phyloP scores from a whole-genome alignment of 2,113 vertebrate species.

The rat (Rattus norvegicus) region DNA sequence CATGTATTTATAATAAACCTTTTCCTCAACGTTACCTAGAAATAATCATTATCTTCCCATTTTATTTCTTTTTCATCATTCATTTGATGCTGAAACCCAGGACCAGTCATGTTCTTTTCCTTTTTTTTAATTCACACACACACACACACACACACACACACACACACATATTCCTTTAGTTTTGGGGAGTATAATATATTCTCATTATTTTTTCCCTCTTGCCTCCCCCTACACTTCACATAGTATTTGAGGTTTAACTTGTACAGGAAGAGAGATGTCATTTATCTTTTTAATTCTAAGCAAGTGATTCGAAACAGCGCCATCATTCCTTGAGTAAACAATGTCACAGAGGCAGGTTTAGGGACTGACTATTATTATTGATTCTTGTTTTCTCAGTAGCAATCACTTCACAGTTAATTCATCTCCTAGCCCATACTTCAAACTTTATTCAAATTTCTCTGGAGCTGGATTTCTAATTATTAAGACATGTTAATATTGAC shows the following conservation, averaged over 20 bases:
- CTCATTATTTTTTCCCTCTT: neutral
- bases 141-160: too few species aligned
- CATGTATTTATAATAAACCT: too few species aligned
- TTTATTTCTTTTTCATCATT: too few species aligned
- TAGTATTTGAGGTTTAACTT: neutral
- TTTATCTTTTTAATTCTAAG: neutral
- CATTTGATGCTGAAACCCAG: too few species aligned
- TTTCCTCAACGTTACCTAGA: too few species aligned
- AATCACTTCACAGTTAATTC: neutral
- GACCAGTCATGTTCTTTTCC: too few species aligned
- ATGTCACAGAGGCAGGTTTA: neutral
- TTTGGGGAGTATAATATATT: neutral
- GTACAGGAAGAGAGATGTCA: accelerated
- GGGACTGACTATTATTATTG: neutral
- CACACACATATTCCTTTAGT: too few species aligned
- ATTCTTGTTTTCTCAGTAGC: neutral
- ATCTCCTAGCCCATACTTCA: neutral
- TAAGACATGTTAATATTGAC: neutral
- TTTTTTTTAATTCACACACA: too few species aligned
- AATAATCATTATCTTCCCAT: too few species aligned
- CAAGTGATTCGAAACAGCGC: neutral
- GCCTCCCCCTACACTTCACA: neutral
- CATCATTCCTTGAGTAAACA: too few species aligned
- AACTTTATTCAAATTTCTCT: neutral
- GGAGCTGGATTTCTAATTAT: neutral